Conservation (phyloP, 2,113 vertebrate species). For the Gobiocypris rarus region DNA sequence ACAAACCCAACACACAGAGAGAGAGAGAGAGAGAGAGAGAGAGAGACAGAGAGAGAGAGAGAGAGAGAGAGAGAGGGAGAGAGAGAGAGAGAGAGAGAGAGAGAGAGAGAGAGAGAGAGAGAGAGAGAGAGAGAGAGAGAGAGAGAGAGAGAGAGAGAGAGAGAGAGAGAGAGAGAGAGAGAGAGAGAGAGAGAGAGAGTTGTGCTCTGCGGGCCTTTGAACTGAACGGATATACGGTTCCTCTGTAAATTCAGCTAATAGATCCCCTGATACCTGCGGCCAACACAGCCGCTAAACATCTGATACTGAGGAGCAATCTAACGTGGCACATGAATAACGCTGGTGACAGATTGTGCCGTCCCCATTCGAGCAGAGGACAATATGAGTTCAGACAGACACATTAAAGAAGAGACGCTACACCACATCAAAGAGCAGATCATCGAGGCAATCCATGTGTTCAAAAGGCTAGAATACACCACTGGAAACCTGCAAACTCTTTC, state of each 20-base stretch:
- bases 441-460: too few species aligned
- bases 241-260: conserved; percentile 69
- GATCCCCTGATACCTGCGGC: conserved; percentile 64
- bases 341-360: conserved; percentile 67
- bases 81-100: too few species aligned
- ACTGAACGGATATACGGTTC: conserved; percentile 63
- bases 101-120: neutral
- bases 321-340: conserved; percentile 63
- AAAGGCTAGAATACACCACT: too few species aligned
- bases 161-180: too few species aligned
- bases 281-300: conserved; percentile 61
- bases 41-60: too few species aligned
- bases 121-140: conserved; percentile 9
- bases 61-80: too few species aligned
- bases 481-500: neutral
- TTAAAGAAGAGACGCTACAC: conserved; percentile 48
- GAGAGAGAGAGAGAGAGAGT: too few species aligned
- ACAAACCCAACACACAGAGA: neutral
- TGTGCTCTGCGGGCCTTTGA: conserved; percentile 60
- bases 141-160: neutral
- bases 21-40: neutral
- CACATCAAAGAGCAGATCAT: conserved; percentile 60
- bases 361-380: conserved; percentile 69
- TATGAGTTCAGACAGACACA: conserved; percentile 70
- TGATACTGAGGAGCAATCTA: conserved; percentile 53